Evolutionary conservation across 2,888 invertebrate species (phyloP).

Genomic region (Netelia inedita): DNA sequence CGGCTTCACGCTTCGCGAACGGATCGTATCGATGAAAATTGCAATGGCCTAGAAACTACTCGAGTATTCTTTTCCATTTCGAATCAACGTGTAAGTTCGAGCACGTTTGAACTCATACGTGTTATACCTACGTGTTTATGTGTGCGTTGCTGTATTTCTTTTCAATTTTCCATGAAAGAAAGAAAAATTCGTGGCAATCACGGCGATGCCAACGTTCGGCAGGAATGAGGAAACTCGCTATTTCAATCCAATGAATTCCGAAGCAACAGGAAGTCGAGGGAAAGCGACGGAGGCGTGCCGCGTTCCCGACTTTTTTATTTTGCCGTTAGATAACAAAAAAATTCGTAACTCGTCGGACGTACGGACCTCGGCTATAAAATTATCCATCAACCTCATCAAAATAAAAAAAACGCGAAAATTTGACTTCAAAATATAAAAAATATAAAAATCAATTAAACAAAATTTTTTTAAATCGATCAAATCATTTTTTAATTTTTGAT

Average conservation of each 20-base stretch:
- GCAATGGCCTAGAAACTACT: constrained; percentile 72
- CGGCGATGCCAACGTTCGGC: constrained; percentile 10
- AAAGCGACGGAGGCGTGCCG: constrained; percentile 46
- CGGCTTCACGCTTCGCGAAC: constrained; percentile 79
- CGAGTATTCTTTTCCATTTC: constrained; percentile 49
- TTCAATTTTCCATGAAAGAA: constrained; percentile 8
- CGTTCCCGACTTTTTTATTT: constrained; percentile 16
- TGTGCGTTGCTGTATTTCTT: background rate
- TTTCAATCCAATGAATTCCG: constrained; percentile 49
- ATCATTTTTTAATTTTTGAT: background rate
- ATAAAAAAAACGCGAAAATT: too few species aligned
- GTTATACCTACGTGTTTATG: too few species aligned
- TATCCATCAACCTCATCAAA: too few species aligned
- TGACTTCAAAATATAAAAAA: too few species aligned
- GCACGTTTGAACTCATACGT: background rate
- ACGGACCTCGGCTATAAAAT: background rate
- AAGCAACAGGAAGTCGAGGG: constrained; percentile 64
- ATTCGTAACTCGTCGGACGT: constrained; percentile 30
- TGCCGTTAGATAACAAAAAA: constrained; percentile 50
- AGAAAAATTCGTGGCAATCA: constrained; percentile 23
- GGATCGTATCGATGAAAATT: constrained; percentile 80
- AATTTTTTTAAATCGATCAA: background rate
- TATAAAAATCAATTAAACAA: too few species aligned
- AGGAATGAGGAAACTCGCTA: constrained; percentile 49
- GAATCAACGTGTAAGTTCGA: constrained; percentile 21